Conservation (phyloP, 2,797 vertebrate genomes). For the Hydrocynus forskahlii region DNA sequence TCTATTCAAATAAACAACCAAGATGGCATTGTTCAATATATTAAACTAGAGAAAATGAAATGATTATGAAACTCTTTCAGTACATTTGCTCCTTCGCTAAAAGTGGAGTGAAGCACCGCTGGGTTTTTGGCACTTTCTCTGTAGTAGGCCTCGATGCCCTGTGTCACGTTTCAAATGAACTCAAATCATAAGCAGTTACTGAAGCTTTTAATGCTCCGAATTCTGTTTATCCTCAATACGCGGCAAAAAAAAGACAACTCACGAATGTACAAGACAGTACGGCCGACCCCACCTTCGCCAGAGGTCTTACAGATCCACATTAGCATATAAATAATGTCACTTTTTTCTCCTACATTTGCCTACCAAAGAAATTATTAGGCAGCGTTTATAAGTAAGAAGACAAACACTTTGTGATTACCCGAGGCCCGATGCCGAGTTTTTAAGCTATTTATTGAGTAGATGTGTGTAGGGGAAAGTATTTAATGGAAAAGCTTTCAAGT, state of each 20-base stretch:
- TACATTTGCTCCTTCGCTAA: background rate
- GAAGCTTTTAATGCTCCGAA: background rate
- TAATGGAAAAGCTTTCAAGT: conserved; percentile 65
- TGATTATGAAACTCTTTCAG: conserved; percentile 2
- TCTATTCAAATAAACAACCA: conserved; percentile 20
- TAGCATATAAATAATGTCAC: conserved; percentile 57
- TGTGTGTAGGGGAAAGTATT: conserved; percentile 47
- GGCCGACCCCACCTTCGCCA: conserved; percentile 35
- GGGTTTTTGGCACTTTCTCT: background rate
- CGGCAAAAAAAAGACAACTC: background rate
- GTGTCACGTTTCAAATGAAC: background rate
- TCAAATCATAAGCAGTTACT: background rate
- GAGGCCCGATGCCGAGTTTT: conserved; percentile 26
- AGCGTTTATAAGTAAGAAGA: conserved; percentile 29
- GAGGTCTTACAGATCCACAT: conserved; percentile 42
- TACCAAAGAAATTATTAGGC: conserved; percentile 49
- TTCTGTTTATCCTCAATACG: background rate
- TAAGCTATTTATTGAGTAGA: conserved; percentile 58
- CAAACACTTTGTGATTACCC: conserved; percentile 51
- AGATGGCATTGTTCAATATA: conserved; percentile 13
- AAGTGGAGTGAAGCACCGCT: background rate
- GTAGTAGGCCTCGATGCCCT: background rate
- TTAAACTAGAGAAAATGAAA: conserved; percentile 9
- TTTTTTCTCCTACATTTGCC: conserved; percentile 14
- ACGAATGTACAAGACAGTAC: background rate